A percentile compares a stretch with the other conserved stretches of the same genome.
phyloP scores from a whole-genome alignment of 2,888 invertebrate genomes.

The Agelastica alni region DNA sequence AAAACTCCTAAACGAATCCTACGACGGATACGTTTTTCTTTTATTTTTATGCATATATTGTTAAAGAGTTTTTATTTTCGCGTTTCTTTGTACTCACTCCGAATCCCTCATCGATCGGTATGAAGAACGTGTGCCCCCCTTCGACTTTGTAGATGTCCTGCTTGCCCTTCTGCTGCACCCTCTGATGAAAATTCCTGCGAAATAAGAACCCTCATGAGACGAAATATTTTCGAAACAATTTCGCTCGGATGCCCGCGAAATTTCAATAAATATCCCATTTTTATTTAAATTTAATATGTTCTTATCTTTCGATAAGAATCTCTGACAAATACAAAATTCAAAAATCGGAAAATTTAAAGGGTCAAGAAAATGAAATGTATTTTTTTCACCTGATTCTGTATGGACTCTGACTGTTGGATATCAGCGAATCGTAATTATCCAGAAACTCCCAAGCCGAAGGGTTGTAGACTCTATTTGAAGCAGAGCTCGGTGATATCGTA shows the following conservation, averaged over 20 bases:
- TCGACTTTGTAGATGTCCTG: conserved; percentile 75
- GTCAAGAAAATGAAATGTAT: no score
- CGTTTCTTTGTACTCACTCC: conserved; percentile 63
- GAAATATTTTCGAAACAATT: conserved; percentile 8
- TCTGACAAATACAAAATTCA: no score
- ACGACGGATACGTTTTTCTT: no score
- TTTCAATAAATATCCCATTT: not conserved
- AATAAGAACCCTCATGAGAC: conserved; percentile 24
- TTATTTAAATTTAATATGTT: no score
- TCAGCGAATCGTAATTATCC: conserved; percentile 75
- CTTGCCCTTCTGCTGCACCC: conserved; percentile 73
- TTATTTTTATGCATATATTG: no score
- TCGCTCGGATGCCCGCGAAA: not conserved
- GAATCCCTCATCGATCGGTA: conserved; percentile 89
- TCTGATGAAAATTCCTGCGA: conserved; percentile 73
- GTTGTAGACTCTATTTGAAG: conserved; percentile 70
- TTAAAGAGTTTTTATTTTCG: no score
- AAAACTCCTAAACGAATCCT: no score
- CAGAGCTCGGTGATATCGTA: conserved; percentile 66
- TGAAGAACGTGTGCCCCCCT: conserved; percentile 85
- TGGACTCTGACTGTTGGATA: conserved; percentile 61
- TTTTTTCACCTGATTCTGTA: conserved; percentile 74
- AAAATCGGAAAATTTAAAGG: no score
- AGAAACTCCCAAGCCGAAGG: conserved; percentile 82
- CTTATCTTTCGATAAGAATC: no score